phyloP scores from a whole-genome alignment of 2,888 invertebrate genomes.

The Argyra leucocephala region DNA sequence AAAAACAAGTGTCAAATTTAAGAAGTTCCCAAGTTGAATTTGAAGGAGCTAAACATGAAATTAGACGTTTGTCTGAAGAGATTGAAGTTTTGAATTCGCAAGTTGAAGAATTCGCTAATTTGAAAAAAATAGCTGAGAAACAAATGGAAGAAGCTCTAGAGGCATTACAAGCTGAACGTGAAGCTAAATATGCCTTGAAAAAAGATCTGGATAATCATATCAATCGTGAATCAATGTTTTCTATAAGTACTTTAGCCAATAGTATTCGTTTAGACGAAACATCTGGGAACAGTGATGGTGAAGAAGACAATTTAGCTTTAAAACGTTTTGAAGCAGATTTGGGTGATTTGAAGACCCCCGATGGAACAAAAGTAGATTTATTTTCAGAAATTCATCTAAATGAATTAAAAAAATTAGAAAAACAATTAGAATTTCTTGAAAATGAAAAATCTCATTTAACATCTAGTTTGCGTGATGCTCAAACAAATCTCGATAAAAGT shows the following conservation, averaged over 20 bases:
- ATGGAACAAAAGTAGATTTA: constrained; percentile 63
- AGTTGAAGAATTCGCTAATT: constrained; percentile 43
- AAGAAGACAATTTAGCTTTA: constrained; percentile 60
- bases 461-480: constrained; percentile 57
- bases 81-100: constrained; percentile 76
- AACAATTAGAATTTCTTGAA: constrained; percentile 80
- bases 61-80: constrained; percentile 82
- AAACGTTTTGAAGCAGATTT: constrained; percentile 46
- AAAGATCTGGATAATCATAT: constrained; percentile 86
- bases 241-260: constrained; percentile 79
- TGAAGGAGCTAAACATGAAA: constrained; percentile 95
- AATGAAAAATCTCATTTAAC: constrained; percentile 68
- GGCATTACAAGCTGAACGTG: constrained; percentile 78
- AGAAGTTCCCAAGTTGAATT: constrained; percentile 92
- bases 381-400: constrained; percentile 96
- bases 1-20: constrained; percentile 93
- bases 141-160: constrained; percentile 94
- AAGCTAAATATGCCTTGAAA: constrained; percentile 89
- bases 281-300: constrained; percentile 61
- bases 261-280: constrained; percentile 76
- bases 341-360: constrained; percentile 49
- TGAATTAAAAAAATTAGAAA: constrained; percentile 86
- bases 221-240: constrained; percentile 82
- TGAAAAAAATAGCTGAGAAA: constrained; percentile 88
- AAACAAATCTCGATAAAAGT: constrained; percentile 68